Percentiles rank a stretch among this genome's conserved stretches.
These are phyloP conservation scores for Pseudomyrmex pallidus DNA, from an alignment of 1,140 invertebrate genomes.

Conservation along the genomic window DNA sequence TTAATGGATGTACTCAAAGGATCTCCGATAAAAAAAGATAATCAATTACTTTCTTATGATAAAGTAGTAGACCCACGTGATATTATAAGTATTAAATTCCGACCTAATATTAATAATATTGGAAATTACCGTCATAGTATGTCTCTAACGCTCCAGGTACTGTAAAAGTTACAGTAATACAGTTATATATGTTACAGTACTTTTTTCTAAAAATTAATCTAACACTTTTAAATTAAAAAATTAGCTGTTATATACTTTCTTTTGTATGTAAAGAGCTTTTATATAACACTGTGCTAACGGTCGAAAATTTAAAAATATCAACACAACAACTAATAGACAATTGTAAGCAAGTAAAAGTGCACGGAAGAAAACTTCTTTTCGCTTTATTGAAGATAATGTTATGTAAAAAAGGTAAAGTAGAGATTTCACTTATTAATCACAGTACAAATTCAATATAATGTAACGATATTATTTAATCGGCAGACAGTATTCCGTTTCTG, in stretches of 20 bases:
- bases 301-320: slow-evolving; percentile 91
- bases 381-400: slow-evolving; percentile 88
- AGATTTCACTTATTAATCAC: neutral
- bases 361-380: slow-evolving; percentile 86
- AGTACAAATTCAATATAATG: neutral
- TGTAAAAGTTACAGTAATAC: neutral
- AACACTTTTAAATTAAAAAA: neutral
- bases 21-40: slow-evolving; percentile 87
- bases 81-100: slow-evolving; percentile 87
- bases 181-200: slow-evolving; percentile 2
- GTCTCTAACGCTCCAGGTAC: slow-evolving; percentile 86
- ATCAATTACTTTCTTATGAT: slow-evolving; percentile 88
- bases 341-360: slow-evolving; percentile 89
- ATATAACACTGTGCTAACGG: too few species aligned
- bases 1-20: slow-evolving; percentile 90
- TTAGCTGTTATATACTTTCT: neutral
- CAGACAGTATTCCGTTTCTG: slow-evolving; percentile 90
- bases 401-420: slow-evolving; percentile 86
- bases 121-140: slow-evolving; percentile 88
- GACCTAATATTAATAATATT: slow-evolving; percentile 85
- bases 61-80: slow-evolving; percentile 91
- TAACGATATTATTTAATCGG: slow-evolving; percentile 61
- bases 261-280: too few species aligned
- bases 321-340: slow-evolving; percentile 92
- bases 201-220: slow-evolving; percentile 22